Evolutionary conservation across 2,888 invertebrate species (phyloP), one percentile per base, ranked within the genome.

Genomic region (Scelioninae gen. 1): DNA sequence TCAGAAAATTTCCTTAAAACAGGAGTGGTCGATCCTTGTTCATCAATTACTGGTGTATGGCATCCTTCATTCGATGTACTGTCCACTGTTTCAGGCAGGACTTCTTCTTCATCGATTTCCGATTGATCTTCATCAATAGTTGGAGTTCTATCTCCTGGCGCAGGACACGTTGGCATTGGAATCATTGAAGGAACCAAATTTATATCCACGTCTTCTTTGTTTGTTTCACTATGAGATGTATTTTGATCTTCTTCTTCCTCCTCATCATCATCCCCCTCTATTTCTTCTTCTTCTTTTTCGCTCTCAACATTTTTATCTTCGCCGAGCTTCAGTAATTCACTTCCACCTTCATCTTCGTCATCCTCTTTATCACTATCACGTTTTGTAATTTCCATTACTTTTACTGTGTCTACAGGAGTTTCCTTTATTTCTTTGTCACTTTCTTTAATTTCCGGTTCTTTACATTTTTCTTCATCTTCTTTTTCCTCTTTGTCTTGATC

Each of bases 401-500:
- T 13, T 10, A 43, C 40, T 6, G 15, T 60, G 0, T 43, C 40
- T 0, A 23, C 1, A 13, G 1, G 2, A 47, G 15, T 15, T 51
- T 49, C 10, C 7, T 51, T 13, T 51, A 63, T 11, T n/a, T 7
- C 9, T 43, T 51, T 45, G 45, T 51, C 56, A 3, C 58, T 71
- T 58, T 51, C 55, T 40, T 16, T 53, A 40, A 13, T 32, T 68
- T 13, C 72, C 16, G 15, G 58, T 47, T 6, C 13, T 47, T 47
- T 15, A 15, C 15, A 15, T 7, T 5, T 47, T 31, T 56, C 80
- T 15, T 43, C 83, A 29, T 86, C 83, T 74, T 49, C 53, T 38
- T 29, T 77, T 15, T 84, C 77, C 8, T 81, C 72, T 56, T 87
- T 86, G 0, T 58, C 58, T 8, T 85, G 87, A 47, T 88, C 88